phyloP scores from a whole-genome alignment of 2,888 invertebrate species.

The Cyclophora punctaria region DNA sequence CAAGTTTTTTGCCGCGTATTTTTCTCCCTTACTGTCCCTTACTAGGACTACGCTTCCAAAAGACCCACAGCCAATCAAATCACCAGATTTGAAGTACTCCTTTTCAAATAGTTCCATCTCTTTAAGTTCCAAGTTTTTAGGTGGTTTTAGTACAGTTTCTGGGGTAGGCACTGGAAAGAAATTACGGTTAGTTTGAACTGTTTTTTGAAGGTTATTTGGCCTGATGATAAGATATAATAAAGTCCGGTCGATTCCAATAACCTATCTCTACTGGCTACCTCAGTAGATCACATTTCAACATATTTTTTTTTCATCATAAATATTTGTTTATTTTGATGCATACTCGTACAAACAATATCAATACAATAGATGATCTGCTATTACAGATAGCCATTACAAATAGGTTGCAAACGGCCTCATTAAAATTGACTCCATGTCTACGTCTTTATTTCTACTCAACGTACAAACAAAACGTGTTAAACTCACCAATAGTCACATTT shows the following conservation, averaged over 20 bases:
- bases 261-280: too few relatives aligned
- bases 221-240: too few relatives aligned
- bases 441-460: not conserved
- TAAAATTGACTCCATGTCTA: not conserved
- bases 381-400: too few relatives aligned
- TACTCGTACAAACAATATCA: too few relatives aligned
- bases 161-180: conserved; percentile 6
- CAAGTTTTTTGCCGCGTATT: conserved; percentile 89
- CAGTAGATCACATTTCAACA: too few relatives aligned
- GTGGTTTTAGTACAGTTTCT: not conserved
- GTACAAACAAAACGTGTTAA: not conserved
- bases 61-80: conserved; percentile 27
- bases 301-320: too few relatives aligned
- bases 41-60: conserved; percentile 28
- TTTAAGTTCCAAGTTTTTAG: not conserved
- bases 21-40: conserved; percentile 33
- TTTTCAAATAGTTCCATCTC: conserved; percentile 1
- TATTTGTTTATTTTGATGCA: too few relatives aligned
- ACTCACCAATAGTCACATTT: conserved; percentile 20
- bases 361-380: too few relatives aligned
- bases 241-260: too few relatives aligned
- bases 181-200: too few relatives aligned
- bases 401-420: not conserved
- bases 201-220: too few relatives aligned
- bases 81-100: conserved; percentile 5